Conservation (phyloP, 1,140 invertebrate genomes). For the Cherax destructor region DNA sequence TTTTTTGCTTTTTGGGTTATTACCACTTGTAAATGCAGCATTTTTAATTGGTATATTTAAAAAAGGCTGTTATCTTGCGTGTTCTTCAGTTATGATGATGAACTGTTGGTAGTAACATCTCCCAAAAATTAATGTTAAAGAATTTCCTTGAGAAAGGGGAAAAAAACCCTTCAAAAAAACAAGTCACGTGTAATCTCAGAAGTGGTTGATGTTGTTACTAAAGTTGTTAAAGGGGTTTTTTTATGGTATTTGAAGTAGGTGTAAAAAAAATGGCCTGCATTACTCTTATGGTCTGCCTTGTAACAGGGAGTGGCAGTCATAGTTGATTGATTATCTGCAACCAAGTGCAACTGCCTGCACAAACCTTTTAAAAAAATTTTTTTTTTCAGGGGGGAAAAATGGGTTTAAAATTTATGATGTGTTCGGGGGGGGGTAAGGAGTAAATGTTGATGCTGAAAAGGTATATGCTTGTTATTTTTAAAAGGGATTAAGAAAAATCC, state of each 20-base stretch:
- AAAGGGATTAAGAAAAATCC: background rate
- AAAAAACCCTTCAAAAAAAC: background rate
- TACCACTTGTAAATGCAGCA: constrained; percentile 27
- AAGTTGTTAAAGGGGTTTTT: constrained; percentile 38
- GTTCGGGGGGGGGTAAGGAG: background rate
- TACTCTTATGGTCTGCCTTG: constrained; percentile 9
- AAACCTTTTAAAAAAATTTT: background rate
- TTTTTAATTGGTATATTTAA: background rate
- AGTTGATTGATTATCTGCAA: background rate
- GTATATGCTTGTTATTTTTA: background rate
- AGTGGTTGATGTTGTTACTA: constrained; percentile 37
- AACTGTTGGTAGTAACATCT: background rate
- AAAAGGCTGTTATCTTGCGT: background rate
- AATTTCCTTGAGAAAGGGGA: background rate
- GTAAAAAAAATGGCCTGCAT: constrained; percentile 17
- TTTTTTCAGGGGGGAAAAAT: background rate
- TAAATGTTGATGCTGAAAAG: background rate
- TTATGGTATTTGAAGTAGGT: constrained; percentile 45
- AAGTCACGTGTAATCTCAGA: constrained; percentile 26
- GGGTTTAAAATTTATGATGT: background rate
- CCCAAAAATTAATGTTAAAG: background rate
- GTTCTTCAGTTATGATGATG: background rate
- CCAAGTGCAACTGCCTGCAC: constrained; percentile 18
- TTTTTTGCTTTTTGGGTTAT: constrained; percentile 29
- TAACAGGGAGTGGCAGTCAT: background rate